A percentile compares a stretch with the other conserved stretches of the same genome.
phyloP scores from a whole-genome alignment of 2,797 vertebrate species.

The Graptemys geographica region DNA sequence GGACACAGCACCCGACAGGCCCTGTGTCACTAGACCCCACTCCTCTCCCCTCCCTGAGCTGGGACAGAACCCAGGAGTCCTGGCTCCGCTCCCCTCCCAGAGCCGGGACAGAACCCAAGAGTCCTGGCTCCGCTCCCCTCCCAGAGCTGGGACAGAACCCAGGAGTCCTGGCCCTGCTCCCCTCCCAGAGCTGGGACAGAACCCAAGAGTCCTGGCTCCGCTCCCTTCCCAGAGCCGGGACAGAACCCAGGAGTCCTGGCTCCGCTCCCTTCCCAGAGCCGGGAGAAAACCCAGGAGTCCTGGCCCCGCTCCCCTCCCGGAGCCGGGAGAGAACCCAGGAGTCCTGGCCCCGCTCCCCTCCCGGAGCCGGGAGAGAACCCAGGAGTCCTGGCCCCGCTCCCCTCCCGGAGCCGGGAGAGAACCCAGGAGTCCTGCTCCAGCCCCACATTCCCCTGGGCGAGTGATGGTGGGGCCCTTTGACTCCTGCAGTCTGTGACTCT shows the following conservation, averaged over 20 bases:
- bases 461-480: not conserved
- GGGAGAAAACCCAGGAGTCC: not conserved
- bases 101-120: not conserved
- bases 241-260: not conserved
- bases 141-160: not conserved
- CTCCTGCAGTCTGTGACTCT: not conserved
- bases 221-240: not conserved
- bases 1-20: not conserved
- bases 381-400: not conserved
- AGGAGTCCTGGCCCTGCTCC: no score
- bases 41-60: no score
- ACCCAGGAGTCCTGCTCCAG: not conserved
- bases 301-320: rapidly evolving
- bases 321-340: not conserved
- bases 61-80: no score
- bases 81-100: no score
- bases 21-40: not conserved
- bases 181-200: not conserved
- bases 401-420: rapidly evolving
- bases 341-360: not conserved
- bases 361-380: not conserved
- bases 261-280: not conserved
- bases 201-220: not conserved
- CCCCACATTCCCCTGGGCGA: not conserved
- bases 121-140: no score